A percentile compares a stretch with the other conserved stretches of the same genome.
Conservation (phyloP, 2,797 vertebrate species). For the Varecia variegata region DNA sequence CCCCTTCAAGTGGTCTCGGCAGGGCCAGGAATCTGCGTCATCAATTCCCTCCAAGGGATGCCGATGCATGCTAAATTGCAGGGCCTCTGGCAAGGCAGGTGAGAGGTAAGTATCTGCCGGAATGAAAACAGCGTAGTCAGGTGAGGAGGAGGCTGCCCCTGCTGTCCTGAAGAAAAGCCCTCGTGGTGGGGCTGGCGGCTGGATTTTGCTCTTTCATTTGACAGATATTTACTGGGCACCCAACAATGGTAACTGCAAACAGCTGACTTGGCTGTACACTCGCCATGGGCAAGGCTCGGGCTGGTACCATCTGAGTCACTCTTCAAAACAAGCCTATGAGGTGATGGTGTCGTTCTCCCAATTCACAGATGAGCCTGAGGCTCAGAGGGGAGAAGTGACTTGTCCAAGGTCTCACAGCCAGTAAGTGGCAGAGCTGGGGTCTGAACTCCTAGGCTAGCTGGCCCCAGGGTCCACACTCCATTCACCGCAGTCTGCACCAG, state of each 20-base stretch:
- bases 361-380: conserved; percentile 1
- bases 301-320: not conserved
- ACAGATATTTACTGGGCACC: not conserved
- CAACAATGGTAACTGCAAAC: not conserved
- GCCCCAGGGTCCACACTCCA: not conserved
- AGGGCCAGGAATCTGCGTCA: not conserved
- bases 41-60: not conserved
- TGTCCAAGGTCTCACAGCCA: not conserved
- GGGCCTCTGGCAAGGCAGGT: not conserved
- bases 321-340: not conserved
- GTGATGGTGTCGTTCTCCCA: not conserved
- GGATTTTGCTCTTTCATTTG: not conserved
- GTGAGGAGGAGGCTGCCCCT: not conserved
- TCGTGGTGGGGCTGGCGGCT: not conserved
- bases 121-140: not conserved
- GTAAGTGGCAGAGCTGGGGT: not conserved
- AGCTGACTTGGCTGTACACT: not conserved
- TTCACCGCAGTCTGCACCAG: not conserved
- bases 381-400: not conserved
- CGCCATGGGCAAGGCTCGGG: not conserved
- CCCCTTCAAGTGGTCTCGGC: not conserved
- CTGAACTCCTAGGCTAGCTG: not conserved
- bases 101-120: not conserved
- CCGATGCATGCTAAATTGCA: not conserved
- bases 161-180: not conserved